Percentiles rank a stretch among this genome's conserved stretches.
phyloP scores from a whole-genome alignment of 1,140 invertebrate genomes.

The Mylabris phalerata region DNA sequence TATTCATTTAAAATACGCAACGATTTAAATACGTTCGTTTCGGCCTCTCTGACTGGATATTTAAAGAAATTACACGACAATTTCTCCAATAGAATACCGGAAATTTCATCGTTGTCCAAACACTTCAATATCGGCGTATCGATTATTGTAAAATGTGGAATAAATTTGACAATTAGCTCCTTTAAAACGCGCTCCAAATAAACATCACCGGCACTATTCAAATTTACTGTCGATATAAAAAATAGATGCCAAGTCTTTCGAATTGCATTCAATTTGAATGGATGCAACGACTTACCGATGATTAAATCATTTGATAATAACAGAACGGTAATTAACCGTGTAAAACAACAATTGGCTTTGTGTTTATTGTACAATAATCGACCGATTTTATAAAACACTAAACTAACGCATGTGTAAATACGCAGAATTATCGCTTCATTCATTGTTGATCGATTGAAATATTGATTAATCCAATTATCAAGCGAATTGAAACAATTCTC shows the following conservation, averaged over 20 bases:
- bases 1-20: conserved; percentile 30
- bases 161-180: conserved; percentile 34
- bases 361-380: conserved; percentile 31
- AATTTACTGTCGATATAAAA: conserved; percentile 27
- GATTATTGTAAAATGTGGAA: conserved; percentile 30
- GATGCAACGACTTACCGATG: conserved; percentile 25
- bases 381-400: conserved; percentile 31
- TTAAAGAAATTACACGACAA: conserved; percentile 30
- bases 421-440: conserved; percentile 26
- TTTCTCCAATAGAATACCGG: conserved; percentile 31
- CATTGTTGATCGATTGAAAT: conserved; percentile 21
- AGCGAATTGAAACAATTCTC: conserved; percentile 29
- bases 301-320: conserved; percentile 34
- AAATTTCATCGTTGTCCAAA: conserved; percentile 17
- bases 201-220: conserved; percentile 28
- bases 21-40: conserved; percentile 32
- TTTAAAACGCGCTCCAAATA: conserved; percentile 33
- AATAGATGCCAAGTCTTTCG: conserved; percentile 36
- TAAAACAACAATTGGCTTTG: conserved; percentile 27
- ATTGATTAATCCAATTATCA: conserved; percentile 24
- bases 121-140: conserved; percentile 31
- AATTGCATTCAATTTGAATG: conserved; percentile 28
- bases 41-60: conserved; percentile 26
- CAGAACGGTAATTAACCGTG: conserved; percentile 26
- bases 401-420: conserved; percentile 28